Evolutionary conservation across 2,888 invertebrate genomes (phyloP).

Genomic region (Lepetodrilus schrolli): DNA sequence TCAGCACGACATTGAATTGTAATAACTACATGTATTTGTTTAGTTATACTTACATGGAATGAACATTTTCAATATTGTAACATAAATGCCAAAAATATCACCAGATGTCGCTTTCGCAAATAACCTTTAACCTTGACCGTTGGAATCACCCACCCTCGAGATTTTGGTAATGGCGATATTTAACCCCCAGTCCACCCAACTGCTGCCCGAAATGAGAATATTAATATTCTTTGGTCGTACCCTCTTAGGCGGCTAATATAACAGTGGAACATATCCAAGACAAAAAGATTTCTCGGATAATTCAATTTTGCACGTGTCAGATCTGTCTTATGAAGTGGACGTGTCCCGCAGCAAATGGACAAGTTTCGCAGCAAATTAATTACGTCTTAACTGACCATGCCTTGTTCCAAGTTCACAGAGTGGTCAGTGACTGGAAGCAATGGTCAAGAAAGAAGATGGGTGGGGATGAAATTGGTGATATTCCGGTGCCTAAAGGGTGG

Average conservation of each 20-base stretch:
- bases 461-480: background rate
- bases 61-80: no score
- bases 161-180: background rate
- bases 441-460: background rate
- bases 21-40: no score
- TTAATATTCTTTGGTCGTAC: background rate
- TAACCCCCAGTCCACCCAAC: background rate
- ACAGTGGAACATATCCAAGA: background rate
- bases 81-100: no score
- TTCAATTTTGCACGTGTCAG: background rate
- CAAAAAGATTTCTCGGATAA: background rate
- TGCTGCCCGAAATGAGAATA: background rate
- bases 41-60: no score
- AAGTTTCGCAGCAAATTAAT: conserved; percentile 5
- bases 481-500: background rate
- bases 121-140: no score
- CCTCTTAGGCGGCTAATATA: background rate
- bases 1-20: no score
- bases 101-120: no score
- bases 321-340: conserved; percentile 5
- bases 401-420: background rate
- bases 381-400: background rate
- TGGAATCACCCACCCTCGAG: no score
- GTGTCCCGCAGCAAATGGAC: background rate
- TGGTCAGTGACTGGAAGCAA: background rate